phyloP scores from a whole-genome alignment of 2,888 invertebrate genomes.

The Erynnis tages region DNA sequence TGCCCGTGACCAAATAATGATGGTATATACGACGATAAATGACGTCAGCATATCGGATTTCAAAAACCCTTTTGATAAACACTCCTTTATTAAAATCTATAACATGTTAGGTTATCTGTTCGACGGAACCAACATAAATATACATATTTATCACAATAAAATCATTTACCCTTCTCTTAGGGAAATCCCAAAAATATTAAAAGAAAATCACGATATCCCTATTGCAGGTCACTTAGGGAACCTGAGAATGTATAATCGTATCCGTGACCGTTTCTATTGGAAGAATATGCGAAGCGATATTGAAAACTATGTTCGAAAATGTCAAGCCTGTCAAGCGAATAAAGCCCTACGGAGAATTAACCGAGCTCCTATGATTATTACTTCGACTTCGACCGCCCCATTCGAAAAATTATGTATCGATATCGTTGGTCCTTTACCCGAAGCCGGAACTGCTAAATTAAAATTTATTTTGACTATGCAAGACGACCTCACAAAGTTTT shows the following conservation, averaged over 20 bases:
- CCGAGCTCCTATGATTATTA: slow-evolving; percentile 38
- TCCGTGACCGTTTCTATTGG: slow-evolving; percentile 35
- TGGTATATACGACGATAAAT: background rate
- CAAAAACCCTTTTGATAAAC: slow-evolving; percentile 28
- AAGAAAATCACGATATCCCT: slow-evolving; percentile 28
- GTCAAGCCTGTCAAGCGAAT: slow-evolving; percentile 32
- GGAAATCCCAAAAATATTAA: slow-evolving; percentile 16
- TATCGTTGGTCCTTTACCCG: slow-evolving; percentile 36
- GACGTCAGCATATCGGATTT: slow-evolving; percentile 20
- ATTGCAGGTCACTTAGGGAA: slow-evolving; percentile 34
- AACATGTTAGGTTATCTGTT: slow-evolving; percentile 31
- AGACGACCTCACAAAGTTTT: slow-evolving; percentile 26
- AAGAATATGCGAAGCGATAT: slow-evolving; percentile 35
- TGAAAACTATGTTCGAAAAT: slow-evolving; percentile 34
- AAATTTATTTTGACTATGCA: slow-evolving; percentile 34
- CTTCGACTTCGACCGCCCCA: slow-evolving; percentile 33
- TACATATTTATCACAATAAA: slow-evolving; percentile 31
- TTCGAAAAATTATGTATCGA: slow-evolving; percentile 34
- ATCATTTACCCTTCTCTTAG: background rate
- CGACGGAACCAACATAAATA: slow-evolving; percentile 30
- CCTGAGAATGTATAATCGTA: slow-evolving; percentile 29
- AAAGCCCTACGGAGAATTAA: slow-evolving; percentile 32
- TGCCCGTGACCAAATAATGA: background rate
- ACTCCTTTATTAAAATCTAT: slow-evolving; percentile 30
- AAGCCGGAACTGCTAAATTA: slow-evolving; percentile 30